A percentile compares a stretch with the other conserved stretches of the same genome.
phyloP scores from a whole-genome alignment of 2,888 invertebrate genomes.

The Belgica antarctica region DNA sequence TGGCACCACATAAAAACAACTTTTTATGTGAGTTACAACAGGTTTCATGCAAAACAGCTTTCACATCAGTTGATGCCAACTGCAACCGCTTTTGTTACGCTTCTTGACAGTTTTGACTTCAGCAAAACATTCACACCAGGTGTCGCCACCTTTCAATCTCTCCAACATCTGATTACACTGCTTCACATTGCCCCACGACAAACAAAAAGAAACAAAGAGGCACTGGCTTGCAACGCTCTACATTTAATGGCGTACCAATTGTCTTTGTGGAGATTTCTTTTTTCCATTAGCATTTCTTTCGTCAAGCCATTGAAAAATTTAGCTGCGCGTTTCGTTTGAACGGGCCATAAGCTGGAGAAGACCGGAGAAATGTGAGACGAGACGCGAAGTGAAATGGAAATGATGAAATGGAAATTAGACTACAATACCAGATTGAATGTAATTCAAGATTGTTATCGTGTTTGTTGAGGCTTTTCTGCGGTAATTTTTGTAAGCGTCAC shows the following conservation, averaged over 20 bases:
- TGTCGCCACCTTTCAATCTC: no score
- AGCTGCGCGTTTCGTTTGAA: slow-evolving; percentile 4
- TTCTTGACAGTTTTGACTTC: no score
- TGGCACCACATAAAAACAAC: no score
- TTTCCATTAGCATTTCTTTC: slow-evolving; percentile 6
- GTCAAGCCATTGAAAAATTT: slow-evolving; percentile 13
- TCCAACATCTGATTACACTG: no score
- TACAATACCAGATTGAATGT: background rate
- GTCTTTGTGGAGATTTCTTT: slow-evolving; percentile 23
- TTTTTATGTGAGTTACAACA: background rate
- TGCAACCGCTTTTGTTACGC: background rate
- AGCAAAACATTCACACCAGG: background rate
- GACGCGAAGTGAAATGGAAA: no score
- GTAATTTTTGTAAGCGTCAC: background rate
- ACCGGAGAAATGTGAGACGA: background rate
- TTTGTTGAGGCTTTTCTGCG: background rate
- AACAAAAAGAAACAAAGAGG: background rate
- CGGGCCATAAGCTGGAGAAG: background rate
- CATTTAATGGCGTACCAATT: no score
- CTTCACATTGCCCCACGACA: background rate
- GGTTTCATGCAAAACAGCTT: background rate
- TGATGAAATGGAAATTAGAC: background rate
- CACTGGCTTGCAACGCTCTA: background rate
- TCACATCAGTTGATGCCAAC: background rate
- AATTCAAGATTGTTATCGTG: slow-evolving; percentile 9